Evolutionary conservation across 2,113 vertebrate species (phyloP).

Genomic region (Scomber colias): DNA sequence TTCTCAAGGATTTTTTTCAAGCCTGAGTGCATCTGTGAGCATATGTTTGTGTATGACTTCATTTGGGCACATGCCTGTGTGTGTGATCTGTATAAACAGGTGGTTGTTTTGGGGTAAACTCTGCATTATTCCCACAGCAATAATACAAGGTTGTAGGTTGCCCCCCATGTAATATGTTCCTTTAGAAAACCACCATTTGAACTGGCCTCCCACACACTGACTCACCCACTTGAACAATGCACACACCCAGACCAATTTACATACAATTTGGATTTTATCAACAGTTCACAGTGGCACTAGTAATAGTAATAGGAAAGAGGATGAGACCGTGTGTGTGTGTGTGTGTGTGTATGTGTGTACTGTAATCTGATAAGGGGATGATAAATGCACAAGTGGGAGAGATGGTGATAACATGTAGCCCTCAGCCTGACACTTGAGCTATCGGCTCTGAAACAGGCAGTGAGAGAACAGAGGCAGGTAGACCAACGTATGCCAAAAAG

Average conservation of each 20-base stretch:
- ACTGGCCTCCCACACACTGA: conserved; percentile 44
- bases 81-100: conserved; percentile 40
- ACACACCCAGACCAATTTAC: conserved; percentile 57
- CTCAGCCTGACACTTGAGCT: conserved; percentile 51
- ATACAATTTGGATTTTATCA: conserved; percentile 75
- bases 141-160: conserved; percentile 47
- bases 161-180: conserved; percentile 57
- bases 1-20: not conserved
- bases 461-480: conserved; percentile 36
- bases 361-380: conserved; percentile 68
- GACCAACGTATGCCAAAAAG: conserved; percentile 22
- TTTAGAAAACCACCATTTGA: conserved; percentile 54
- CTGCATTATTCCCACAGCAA: conserved; percentile 57
- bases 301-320: conserved; percentile 52
- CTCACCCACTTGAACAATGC: conserved; percentile 14
- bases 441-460: conserved; percentile 38
- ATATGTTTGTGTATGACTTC: conserved; percentile 18
- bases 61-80: not conserved
- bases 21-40: conserved; percentile 22
- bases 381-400: conserved; percentile 44
- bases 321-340: conserved; percentile 29
- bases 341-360: conserved; percentile 17
- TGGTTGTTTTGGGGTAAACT: conserved; percentile 58
- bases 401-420: conserved; percentile 57
- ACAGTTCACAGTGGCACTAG: conserved; percentile 49